These are phyloP conservation scores for Drosophila sechellia DNA, from an alignment of 1,140 invertebrate species.

Conservation along the genomic window DNA sequence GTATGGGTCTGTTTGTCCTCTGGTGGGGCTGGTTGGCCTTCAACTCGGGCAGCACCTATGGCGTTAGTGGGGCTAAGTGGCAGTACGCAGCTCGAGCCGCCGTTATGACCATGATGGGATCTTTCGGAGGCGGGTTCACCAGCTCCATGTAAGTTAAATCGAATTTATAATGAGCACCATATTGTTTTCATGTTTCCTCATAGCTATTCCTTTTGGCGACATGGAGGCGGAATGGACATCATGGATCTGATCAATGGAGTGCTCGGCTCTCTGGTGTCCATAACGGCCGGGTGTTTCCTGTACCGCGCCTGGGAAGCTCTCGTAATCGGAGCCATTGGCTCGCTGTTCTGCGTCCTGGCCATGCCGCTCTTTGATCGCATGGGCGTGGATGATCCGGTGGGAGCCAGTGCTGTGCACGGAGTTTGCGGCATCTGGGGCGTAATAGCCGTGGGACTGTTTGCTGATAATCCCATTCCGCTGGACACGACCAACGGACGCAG, in stretches of 20 bases:
- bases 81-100: constrained; percentile 94
- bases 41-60: constrained; percentile 95
- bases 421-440: constrained; percentile 91
- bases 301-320: constrained; percentile 94
- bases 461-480: constrained; percentile 92
- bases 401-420: constrained; percentile 95
- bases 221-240: constrained; percentile 91
- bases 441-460: constrained; percentile 94
- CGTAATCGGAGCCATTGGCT: constrained; percentile 92
- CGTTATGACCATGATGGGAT: constrained; percentile 94
- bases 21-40: constrained; percentile 98
- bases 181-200: background rate
- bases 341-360: constrained; percentile 88
- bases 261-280: constrained; percentile 92
- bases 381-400: constrained; percentile 95
- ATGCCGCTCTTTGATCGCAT: constrained; percentile 91
- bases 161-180: background rate
- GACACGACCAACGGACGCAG: constrained; percentile 91
- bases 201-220: constrained; percentile 88
- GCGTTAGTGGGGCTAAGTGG: constrained; percentile 88
- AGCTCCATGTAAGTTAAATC: constrained; percentile 86
- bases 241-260: constrained; percentile 95
- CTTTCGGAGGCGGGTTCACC: constrained; percentile 93
- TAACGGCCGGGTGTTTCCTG: constrained; percentile 96
- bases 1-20: constrained; percentile 95